Evolutionary conservation across 1,140 invertebrate species (phyloP).

Genomic region (Diploscapter pachys): DNA sequence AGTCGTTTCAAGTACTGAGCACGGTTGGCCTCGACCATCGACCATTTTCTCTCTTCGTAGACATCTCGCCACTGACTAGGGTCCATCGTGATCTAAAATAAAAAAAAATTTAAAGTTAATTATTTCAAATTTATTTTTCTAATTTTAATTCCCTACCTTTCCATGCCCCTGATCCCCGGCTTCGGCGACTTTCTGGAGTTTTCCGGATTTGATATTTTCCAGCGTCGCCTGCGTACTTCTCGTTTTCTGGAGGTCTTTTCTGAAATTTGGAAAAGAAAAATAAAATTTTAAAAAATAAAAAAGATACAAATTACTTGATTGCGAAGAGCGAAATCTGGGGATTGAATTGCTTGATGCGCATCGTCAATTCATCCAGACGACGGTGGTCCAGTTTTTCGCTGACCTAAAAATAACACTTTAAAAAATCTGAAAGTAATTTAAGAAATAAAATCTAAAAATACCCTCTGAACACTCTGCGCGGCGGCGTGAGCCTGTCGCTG

Average conservation of each 20-base stretch:
- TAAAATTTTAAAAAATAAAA: no score
- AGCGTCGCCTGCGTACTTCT: conserved; percentile 20
- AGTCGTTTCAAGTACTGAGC: conserved; percentile 13
- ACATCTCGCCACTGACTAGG: conserved; percentile 29
- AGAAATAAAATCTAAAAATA: conserved; percentile 7
- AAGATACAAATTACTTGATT: neutral
- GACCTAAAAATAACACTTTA: no score
- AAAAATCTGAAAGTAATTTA: no score
- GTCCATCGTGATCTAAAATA: conserved; percentile 18
- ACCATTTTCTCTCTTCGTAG: conserved; percentile 34
- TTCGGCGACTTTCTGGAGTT: conserved; percentile 11
- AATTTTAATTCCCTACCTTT: neutral
- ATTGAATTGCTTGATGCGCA: conserved; percentile 35
- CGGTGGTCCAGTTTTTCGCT: neutral
- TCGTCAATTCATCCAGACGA: conserved; percentile 34
- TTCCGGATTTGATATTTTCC: conserved; percentile 29
- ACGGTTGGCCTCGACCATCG: conserved; percentile 36
- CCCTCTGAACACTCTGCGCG: neutral
- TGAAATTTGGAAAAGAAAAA: neutral
- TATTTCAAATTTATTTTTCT: neutral
- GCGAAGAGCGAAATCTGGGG: conserved; percentile 23
- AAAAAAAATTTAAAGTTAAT: neutral
- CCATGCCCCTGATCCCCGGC: neutral
- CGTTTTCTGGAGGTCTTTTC: conserved; percentile 32
- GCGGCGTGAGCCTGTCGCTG: neutral